These are phyloP conservation scores for Polymixis lichenea DNA, from an alignment of 2,888 invertebrate genomes.

Conservation along the genomic window DNA sequence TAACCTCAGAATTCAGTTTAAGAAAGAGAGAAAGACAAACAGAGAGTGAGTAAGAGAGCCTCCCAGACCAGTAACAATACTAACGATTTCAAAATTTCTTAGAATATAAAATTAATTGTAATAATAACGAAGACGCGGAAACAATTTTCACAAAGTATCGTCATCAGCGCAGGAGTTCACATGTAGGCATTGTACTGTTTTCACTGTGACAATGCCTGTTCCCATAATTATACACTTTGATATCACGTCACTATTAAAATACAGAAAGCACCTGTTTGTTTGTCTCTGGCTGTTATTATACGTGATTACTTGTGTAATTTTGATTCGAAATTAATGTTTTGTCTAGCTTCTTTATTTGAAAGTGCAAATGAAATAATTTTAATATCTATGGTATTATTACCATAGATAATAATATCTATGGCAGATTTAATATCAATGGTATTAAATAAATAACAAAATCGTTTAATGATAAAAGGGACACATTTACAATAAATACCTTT, in stretches of 20 bases:
- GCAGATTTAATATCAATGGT: too few species aligned
- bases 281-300: conserved; percentile 50
- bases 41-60: background rate
- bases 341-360: conserved; percentile 19
- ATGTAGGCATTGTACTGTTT: conserved; percentile 71
- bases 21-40: background rate
- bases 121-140: conserved; percentile 70
- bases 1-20: background rate
- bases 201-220: conserved; percentile 81
- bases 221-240: conserved; percentile 79
- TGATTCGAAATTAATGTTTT: conserved; percentile 12
- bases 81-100: conserved; percentile 39
- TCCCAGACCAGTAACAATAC: conserved; percentile 20
- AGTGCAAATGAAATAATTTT: conserved; percentile 8
- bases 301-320: conserved; percentile 51
- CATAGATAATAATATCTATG: too few species aligned
- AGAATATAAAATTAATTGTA: conserved; percentile 49
- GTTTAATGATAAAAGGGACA: too few species aligned
- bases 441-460: too few species aligned
- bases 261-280: conserved; percentile 64
- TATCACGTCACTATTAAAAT: conserved; percentile 66
- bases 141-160: conserved; percentile 73
- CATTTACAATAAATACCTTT: background rate
- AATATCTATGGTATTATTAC: too few species aligned
- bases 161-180: conserved; percentile 72